These are phyloP conservation scores for Chrysolina americana DNA, from an alignment of 2,888 invertebrate genomes.

Conservation along the genomic window DNA sequence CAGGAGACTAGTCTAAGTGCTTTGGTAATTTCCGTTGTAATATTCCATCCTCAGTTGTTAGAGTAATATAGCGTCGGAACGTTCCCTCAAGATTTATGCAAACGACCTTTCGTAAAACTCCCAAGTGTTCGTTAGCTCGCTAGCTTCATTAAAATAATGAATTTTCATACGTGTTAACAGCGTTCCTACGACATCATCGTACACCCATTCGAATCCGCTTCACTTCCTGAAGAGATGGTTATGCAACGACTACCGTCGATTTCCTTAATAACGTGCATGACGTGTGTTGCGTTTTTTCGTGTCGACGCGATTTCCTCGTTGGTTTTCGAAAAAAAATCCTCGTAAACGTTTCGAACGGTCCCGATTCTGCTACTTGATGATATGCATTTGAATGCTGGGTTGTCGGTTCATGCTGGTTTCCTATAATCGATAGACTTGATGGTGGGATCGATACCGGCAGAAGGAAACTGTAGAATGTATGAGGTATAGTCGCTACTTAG, in stretches of 20 bases:
- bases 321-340: not conserved
- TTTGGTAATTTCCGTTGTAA: too few species aligned
- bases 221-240: conserved; percentile 1
- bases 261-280: conserved; percentile 1
- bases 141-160: not conserved
- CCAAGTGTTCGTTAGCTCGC: not conserved
- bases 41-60: too few species aligned
- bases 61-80: not conserved
- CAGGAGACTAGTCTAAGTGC: too few species aligned
- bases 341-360: not conserved
- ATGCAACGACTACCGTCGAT: not conserved
- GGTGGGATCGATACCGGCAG: too few species aligned
- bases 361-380: not conserved
- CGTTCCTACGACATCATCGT: not conserved
- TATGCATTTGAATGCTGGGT: conserved; percentile 3
- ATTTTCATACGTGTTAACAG: conserved; percentile 3
- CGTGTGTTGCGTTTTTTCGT: not conserved
- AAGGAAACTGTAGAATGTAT: too few species aligned
- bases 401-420: too few species aligned
- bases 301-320: not conserved
- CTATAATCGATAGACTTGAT: too few species aligned
- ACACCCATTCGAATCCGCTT: not conserved
- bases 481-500: too few species aligned
- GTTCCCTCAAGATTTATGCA: not conserved
- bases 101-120: not conserved